Conservation (phyloP, 2,888 invertebrate species). For the Dryobota labecula region DNA sequence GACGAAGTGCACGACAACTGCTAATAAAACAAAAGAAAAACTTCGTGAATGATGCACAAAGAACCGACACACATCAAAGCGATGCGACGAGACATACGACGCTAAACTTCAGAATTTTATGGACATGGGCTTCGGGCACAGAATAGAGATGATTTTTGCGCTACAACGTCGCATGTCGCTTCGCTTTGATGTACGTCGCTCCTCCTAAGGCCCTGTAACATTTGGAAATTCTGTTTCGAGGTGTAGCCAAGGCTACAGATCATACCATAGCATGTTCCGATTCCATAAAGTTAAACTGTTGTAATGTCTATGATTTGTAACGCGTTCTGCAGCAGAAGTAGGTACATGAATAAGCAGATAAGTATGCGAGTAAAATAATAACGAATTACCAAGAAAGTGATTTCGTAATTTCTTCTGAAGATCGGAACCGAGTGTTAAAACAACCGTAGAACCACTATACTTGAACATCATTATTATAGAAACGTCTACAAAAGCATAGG, state of each 20-base stretch:
- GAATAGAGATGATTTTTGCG: background rate
- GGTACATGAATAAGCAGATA: background rate
- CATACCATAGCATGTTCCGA: conserved; percentile 11
- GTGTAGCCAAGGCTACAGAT: conserved; percentile 8
- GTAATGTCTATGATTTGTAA: background rate
- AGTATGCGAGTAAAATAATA: background rate
- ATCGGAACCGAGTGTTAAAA: background rate
- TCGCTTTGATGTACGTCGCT: background rate
- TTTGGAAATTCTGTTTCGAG: conserved; percentile 17
- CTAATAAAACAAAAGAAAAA: background rate
- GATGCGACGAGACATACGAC: background rate
- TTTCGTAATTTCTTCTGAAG: conserved; percentile 12
- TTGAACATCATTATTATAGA: background rate
- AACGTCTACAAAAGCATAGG: background rate
- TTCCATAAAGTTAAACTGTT: conserved; percentile 16
- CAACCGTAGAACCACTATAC: background rate
- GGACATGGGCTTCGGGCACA: background rate
- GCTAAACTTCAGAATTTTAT: background rate
- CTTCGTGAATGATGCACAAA: background rate
- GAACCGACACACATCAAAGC: background rate
- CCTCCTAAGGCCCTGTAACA: background rate
- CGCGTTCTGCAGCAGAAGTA: conserved; percentile 5
- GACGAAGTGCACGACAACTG: background rate
- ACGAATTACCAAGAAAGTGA: background rate
- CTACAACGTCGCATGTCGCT: background rate